Conservation (phyloP, 1,140 invertebrate species). For the Drosophila parabipectinata region DNA sequence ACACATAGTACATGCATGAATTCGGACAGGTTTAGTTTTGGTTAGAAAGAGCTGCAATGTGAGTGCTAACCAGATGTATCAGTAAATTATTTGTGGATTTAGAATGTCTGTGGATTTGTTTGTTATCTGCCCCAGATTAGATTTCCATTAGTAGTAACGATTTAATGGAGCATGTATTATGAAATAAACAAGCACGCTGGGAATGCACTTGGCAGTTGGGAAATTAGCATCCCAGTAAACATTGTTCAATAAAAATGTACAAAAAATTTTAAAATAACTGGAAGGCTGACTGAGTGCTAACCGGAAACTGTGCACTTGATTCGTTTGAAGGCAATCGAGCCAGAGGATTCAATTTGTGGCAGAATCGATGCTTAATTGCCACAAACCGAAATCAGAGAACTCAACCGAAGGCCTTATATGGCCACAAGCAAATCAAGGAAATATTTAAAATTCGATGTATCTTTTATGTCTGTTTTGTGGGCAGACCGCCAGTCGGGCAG, state of each 20-base stretch:
- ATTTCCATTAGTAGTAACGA: conserved; percentile 44
- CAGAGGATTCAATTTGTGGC: conserved; percentile 38
- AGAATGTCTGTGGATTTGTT: conserved; percentile 26
- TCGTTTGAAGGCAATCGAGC: background rate
- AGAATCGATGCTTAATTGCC: conserved; percentile 43
- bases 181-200: conserved; percentile 20
- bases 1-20: background rate
- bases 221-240: background rate
- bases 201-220: conserved; percentile 12
- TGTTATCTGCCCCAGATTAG: conserved; percentile 30
- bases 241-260: background rate
- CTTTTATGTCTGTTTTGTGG: conserved; percentile 32
- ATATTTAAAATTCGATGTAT: conserved; percentile 55
- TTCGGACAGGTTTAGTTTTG: conserved; percentile 6
- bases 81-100: conserved; percentile 37
- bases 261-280: background rate
- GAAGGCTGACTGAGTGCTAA: background rate
- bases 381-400: conserved; percentile 14
- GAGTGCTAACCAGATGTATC: conserved; percentile 20
- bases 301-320: background rate
- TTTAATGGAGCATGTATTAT: conserved; percentile 48
- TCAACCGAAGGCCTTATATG: conserved; percentile 36
- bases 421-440: conserved; percentile 43
- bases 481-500: conserved; percentile 3
- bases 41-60: conserved; percentile 15